Conservation (phyloP, 1,140 invertebrate species). For the Aphidius gifuensis region DNA sequence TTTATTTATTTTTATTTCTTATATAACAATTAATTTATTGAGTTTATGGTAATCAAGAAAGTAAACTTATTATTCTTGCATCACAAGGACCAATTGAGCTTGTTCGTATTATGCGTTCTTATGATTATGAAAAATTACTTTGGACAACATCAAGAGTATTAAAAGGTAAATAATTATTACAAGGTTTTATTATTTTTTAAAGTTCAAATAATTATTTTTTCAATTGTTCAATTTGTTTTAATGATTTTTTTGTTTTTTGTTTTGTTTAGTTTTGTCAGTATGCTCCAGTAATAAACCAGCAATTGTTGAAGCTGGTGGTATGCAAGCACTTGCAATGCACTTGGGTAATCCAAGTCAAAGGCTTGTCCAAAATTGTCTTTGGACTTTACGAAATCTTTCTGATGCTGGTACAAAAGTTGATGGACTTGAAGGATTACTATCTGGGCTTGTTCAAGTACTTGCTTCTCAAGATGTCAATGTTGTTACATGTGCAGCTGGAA, state of each 20-base stretch:
- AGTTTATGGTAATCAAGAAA: conserved; percentile 98
- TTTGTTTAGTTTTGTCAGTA: conserved; percentile 79
- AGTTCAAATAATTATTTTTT: too few relatives aligned
- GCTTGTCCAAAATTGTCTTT: conserved; percentile 94
- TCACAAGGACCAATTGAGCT: conserved; percentile 95
- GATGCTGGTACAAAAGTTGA: conserved; percentile 96
- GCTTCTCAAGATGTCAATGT: conserved; percentile 91
- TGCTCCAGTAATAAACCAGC: conserved; percentile 97
- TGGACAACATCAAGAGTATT: conserved; percentile 97
- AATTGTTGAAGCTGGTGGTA: conserved; percentile 94
- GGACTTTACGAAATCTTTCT: conserved; percentile 95
- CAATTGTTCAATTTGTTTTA: conserved; percentile 28
- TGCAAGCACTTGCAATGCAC: conserved; percentile 95
- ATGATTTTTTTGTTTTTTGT: conserved; percentile 6
- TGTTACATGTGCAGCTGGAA: conserved; percentile 96
- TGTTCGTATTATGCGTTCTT: conserved; percentile 94
- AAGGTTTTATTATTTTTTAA: too few relatives aligned
- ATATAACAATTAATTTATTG: conserved; percentile 3
- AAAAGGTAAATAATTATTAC: conserved; percentile 62
- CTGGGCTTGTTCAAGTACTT: conserved; percentile 88
- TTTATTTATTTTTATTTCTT: neutral
- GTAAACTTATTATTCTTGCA: conserved; percentile 95
- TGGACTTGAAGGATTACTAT: conserved; percentile 84
- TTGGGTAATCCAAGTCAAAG: conserved; percentile 88
- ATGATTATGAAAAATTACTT: conserved; percentile 96